Percentiles rank a stretch among this genome's conserved stretches.
phyloP scores from a whole-genome alignment of 2,888 invertebrate genomes.

The Megaustenia siamemsis region DNA sequence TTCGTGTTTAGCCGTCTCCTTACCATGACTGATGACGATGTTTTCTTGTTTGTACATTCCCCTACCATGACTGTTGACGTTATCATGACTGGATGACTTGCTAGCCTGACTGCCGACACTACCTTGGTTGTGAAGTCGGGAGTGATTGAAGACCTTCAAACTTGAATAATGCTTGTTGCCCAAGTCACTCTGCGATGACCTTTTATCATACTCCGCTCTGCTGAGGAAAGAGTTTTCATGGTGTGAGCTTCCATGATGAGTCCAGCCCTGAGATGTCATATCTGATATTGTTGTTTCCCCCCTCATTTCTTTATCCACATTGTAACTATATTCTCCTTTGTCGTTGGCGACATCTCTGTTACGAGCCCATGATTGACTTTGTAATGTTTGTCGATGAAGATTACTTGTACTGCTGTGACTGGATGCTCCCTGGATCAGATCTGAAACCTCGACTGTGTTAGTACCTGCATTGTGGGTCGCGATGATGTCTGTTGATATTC shows the following conservation, averaged over 20 bases:
- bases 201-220: conserved; percentile 5
- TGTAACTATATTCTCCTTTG: not conserved
- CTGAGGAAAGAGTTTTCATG: conserved; percentile 44
- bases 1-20: too few species aligned
- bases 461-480: not conserved
- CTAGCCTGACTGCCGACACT: not conserved
- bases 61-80: not conserved
- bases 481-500: conserved; percentile 63
- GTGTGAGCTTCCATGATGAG: conserved; percentile 36
- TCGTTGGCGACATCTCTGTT: not conserved
- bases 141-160: conserved; percentile 30
- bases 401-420: conserved; percentile 4
- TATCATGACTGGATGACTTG: not conserved
- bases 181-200: conserved; percentile 9
- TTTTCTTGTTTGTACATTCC: too few species aligned
- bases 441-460: conserved; percentile 33
- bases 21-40: too few species aligned
- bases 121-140: not conserved
- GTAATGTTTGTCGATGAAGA: not conserved
- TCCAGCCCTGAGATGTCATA: conserved; percentile 36
- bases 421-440: not conserved
- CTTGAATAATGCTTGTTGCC: conserved; percentile 27
- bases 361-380: too few species aligned
- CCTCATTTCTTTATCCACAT: not conserved
- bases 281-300: not conserved